A percentile compares a stretch with the other conserved stretches of the same genome.
phyloP scores from a whole-genome alignment of 2,113 vertebrate genomes.

The human (Homo sapiens) region GRCh38 chr9:25251501-25252000 shows the following conservation, averaged over 20 bases:
- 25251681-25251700: background rate
- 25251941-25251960: slow-evolving; percentile 33
- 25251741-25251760: slow-evolving; percentile 26
- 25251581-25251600: background rate
- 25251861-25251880: slow-evolving; percentile 60
- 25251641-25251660: background rate
- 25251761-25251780: slow-evolving; percentile 40
- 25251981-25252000: background rate
- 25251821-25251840: slow-evolving; percentile 39
- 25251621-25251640: background rate
- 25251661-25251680: background rate
- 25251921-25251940: background rate
- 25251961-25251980: slow-evolving; percentile 16
- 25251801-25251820: slow-evolving; percentile 60
- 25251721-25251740: background rate
- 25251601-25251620: background rate
- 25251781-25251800: slow-evolving; percentile 30
- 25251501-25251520: background rate
- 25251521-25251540: background rate
- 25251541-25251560: background rate
- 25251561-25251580: background rate
- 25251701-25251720: slow-evolving; percentile 18
- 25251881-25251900: slow-evolving; percentile 33
- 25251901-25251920: slow-evolving; percentile 39
- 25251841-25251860: slow-evolving; percentile 29